Base-by-base conservation (phyloP, 1,140 invertebrate species). In the Tetragonula clypearis region DNA sequence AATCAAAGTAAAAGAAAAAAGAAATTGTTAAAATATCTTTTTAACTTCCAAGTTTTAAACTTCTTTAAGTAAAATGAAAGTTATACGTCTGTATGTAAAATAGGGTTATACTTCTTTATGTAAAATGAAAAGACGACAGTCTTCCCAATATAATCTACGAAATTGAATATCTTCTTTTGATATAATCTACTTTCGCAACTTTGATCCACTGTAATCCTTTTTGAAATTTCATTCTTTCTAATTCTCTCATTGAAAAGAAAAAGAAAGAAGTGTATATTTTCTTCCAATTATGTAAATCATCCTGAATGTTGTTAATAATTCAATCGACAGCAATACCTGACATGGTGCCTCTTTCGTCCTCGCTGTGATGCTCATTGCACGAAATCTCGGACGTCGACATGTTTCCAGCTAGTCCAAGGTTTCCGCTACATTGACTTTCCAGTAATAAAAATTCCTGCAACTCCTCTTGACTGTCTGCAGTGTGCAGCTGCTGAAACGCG, bases 371-470 rank as follows among this genome's bases (percentile, higher is more conserved):
- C n/a, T 93, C 90, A 30, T 83, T 85, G 81, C 82, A 92, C 72
- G 78, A 92, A 41, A 90, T 77, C 21, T 91, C 90, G 83, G 95
- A 96, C 73, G 95, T 95, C 6, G 95, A 93, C 58, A 95, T 93
- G 73, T 96, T 92, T n/a, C 94, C 95, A 1, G 93, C 93, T 78
- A 95, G 93, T 73, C 93, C 93, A 55, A 95, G 93, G 90, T 95
- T 94, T 58, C 93, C 95, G 92, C 96, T 96, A 86, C 96, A 97
- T 89, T 96, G 95, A 89, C 96, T 96, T 91, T 97, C 96, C 53
- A 97, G 90, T 74, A 96, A 90, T 66, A 97, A 92, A 94, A 97
- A 97, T 92, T 97, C 96, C 88, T 96, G 96, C 30, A 97, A 92
- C 88, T 97, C 96, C 88, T 97, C 96, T 89, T 96, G 96, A 91